Base-by-base conservation (phyloP, 2,113 vertebrate species). In the Pomatorhinus ruficollis region DNA sequence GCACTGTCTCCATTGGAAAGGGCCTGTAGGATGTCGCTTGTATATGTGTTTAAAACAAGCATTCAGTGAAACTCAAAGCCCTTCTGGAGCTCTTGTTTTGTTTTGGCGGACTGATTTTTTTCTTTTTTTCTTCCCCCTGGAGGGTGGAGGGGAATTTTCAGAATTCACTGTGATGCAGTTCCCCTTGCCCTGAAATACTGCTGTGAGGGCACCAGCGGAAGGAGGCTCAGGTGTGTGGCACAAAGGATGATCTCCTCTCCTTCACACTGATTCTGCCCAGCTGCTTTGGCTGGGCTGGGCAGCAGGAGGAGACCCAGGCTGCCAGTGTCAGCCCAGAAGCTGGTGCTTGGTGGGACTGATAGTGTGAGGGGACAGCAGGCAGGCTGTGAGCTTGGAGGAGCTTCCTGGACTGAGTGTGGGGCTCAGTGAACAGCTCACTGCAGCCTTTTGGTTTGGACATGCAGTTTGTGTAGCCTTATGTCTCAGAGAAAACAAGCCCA, bases 51-150 rank as follows among this genome's bases (percentile, higher is more conserved):
- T 52, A n/a, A 85, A 63, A 14, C 7, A 33, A 63, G 8, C 17
- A 22, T 39, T 31, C 19, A 7, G 1, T 7, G 14, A 68, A 71
- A 66, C 21, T 33, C 20, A 19, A 42, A 80, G 6, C 37, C 14
- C 30, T 83, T 74, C 54, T 42, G 25, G 19, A 92, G 54, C 25
- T 44, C 15, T 21, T 35, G 18, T 23, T 60, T 28, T 18, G 7
- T 30, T 79, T 50, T 64, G 57, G 8, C 28, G 44, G 60, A 5
- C 25, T 64, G 28, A n/a, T 20, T 28, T 40, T 10, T 33, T 6
- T 30, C 17, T 16, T 23, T 30, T 4, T 12, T 12, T 28, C 15
- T 7, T 15, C 11, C 12, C 5, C 4, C 0, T 0, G 8, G 9
- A 1, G 2, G 1, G 0, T 16, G 3, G 11, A 39, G 17, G 2